A percentile compares a stretch with the other conserved stretches of the same genome.
phyloP scores from a whole-genome alignment of 1,140 invertebrate genomes.

The Drosophila bocki region DNA sequence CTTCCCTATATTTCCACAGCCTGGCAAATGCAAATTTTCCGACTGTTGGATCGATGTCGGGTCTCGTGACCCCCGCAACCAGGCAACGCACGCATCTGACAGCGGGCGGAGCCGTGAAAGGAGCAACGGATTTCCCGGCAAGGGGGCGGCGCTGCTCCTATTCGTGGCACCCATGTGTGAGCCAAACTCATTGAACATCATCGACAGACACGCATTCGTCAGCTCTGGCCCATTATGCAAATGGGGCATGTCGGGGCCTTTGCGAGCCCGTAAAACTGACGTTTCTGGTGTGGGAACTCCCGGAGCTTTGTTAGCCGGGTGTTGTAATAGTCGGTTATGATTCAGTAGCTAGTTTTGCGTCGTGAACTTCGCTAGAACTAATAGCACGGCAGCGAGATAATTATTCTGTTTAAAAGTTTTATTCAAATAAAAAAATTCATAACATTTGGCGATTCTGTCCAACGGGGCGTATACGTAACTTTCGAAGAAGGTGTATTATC shows the following conservation, averaged over 20 bases:
- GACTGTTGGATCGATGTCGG: constrained; percentile 68
- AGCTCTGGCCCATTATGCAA: constrained; percentile 3
- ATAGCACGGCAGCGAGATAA: constrained; percentile 5
- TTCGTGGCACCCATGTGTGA: constrained; percentile 15
- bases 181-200: constrained; percentile 44
- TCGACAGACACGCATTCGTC: constrained; percentile 64
- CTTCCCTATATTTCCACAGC: constrained; percentile 48
- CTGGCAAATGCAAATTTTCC: constrained; percentile 74
- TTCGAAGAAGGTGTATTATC: background rate
- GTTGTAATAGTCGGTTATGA: constrained; percentile 6
- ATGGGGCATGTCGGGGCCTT: constrained; percentile 1
- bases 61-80: constrained; percentile 52
- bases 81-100: constrained; percentile 72
- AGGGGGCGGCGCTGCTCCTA: background rate
- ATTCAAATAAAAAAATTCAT: too few species aligned
- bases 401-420: constrained; percentile 6
- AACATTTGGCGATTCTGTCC: too few species aligned
- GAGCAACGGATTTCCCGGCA: constrained; percentile 13
- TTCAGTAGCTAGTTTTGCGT: constrained; percentile 11
- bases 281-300: background rate
- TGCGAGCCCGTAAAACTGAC: background rate
- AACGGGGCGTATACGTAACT: constrained; percentile 4
- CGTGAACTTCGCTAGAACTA: constrained; percentile 5
- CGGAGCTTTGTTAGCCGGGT: background rate
- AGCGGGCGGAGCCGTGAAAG: constrained; percentile 13